Evolutionary conservation across 2,797 vertebrate species (phyloP), one percentile per base, ranked within the genome.

Genomic region (Leptodactylus fallax): DNA sequence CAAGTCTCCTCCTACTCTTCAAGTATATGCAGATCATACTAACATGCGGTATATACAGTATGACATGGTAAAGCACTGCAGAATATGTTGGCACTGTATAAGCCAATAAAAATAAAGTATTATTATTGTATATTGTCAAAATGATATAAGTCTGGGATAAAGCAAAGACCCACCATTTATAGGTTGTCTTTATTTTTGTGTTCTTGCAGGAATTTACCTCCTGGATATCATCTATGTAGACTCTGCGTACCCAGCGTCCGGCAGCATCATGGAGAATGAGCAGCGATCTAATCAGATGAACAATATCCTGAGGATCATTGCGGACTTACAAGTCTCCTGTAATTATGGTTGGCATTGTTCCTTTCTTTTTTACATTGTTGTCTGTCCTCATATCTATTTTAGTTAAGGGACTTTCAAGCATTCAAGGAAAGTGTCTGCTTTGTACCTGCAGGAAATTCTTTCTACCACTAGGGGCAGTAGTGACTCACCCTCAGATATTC

Each of bases 211-310:
- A 63, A 98, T 99, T 92, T 99, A 98, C 95, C 94, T 99, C 91
- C 92, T 98, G 93, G 98, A 99, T 92, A 96, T 99, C 94, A 99
- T 98, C 93, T 99, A 99, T 94, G 97, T 99, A 6, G 98, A 99
- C 94, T 99, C 98, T 0, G 98, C 98, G n/a, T 98, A 98, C 90
- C 98, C 98, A 0, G 97, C 98, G 14, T 98, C 97, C 16, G 98
- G 97, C 92, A 99, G 97, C 92, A 99, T 99, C 93, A 97, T 99
- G 90, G 98, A 98, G 93, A 99, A 98, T 0, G 97, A 99, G 92
- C 98, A 99, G 92, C 94, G 98, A 91, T 97, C 97, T 92, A 99
- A 98, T 92, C 97, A 99, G 92, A 99, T 99, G 98, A 99, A 99
- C 95, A 99, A 99, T 91, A 97, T 99, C 79, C 96, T 99, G 71